Base-by-base conservation (phyloP, 2,113 vertebrate species). In the Bos indicus region DNA sequence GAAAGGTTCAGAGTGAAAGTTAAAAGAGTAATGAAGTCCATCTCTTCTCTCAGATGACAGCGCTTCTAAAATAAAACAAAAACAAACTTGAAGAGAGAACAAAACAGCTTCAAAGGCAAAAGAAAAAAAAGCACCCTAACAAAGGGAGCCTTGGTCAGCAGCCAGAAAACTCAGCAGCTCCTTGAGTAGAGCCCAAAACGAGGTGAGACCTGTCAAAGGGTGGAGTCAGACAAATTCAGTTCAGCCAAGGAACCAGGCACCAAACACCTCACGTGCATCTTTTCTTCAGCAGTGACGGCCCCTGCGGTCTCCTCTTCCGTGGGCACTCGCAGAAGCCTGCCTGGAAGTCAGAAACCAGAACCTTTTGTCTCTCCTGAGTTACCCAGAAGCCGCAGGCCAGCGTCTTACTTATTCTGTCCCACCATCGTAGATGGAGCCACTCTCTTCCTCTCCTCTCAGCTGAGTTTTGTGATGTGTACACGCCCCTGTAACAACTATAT, bases 61-160 rank as follows among this genome's bases (percentile, higher is more conserved):
- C 0, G 0, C 87, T 93, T 91, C 89, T 89, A 88, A 88, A 97
- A 88, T 64, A 93, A 96, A 94, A 92, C 81, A 71, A 67, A 97
- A 96, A 90, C 87, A 97, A 93, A 91, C 93, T n/a, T 88, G 83
- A 88, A 97, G 92, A 91, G 43, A 5, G 88, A 95, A 96, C 64
- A 92, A 88, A 96, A 88, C 51, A 43, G 40, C 84, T 86, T 96
- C 92, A 94, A 92, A 98, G 95, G 85, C 80, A 43, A 74, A 57
- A 95, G 89, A 82, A 81, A 78, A 95, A 93, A 88, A 93, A 89
- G 59, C 14, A 4, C 6, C 5, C 46, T 23, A 14, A 48, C 28
- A 81, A 88, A 90, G 46, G 92, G 26, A 43, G 86, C 64, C 80
- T 92, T 1, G 0, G 83, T 43, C 71, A 43, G 92, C 25, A 81